Base-by-base conservation (phyloP, 2,113 vertebrate species). In the Chloroceryle aenea region DNA sequence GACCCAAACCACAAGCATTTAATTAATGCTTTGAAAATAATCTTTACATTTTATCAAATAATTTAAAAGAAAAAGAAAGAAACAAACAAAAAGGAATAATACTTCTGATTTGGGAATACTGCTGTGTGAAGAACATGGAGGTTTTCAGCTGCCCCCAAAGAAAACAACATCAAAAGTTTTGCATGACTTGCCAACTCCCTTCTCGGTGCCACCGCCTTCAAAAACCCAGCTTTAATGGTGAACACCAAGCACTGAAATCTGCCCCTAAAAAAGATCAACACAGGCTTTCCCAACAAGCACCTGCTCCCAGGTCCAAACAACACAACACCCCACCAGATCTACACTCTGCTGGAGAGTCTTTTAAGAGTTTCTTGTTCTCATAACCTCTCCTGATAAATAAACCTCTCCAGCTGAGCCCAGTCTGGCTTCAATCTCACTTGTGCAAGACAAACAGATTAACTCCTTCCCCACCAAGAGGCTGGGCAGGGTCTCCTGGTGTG, bases 401-500 rank as follows among this genome's bases (percentile, higher is more conserved):
- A 82, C 90, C 85, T 86, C 85, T 90, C 92, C 93, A 94, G 93
- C 92, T 93, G 96, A 97, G 95, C 85, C 75, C 88, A 93, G 79
- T 10, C 87, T 53, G 92, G 15, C 82, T 96, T 87, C 90, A 93
- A 5, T 71, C 55, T 80, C 1, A 3, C 18, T 79, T 30, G 36
- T 66, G 52, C 27, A 58, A 79, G 85, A 50, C 64, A 79, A 90
- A 83, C 19, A 16, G 3, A 13, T 93, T 89, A 94, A 95, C 85
- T 72, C 87, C 53, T 93, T 93, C 90, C 56, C 30, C 1, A 25
- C 72, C 2, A 0, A 40, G 64, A 45, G 36, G 43, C 63, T n/a
- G 30, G 36, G 2, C 43, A 13, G 26, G 32, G 22, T 1, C 2
- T 9, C 29, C 40, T 45, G 53, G 30, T 15, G 63, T 2, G 45